Evolutionary conservation across 2,797 vertebrate genomes (phyloP).

Genomic region (Gymnoscopelus braueri): DNA sequence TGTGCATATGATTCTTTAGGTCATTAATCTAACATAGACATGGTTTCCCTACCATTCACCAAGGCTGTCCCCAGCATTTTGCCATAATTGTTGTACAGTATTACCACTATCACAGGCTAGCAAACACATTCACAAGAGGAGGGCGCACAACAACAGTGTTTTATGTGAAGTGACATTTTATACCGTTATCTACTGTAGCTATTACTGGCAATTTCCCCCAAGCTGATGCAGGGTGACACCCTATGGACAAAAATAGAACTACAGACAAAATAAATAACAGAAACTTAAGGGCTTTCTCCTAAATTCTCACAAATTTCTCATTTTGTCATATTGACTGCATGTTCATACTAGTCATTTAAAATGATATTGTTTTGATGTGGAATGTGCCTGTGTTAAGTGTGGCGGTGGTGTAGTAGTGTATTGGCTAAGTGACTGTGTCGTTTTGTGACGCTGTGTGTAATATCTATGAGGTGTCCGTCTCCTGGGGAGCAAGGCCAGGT

Average conservation of each 20-base stretch:
- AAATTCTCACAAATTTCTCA: constrained; percentile 16
- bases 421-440: constrained; percentile 27
- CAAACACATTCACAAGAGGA: constrained; percentile 38
- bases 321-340: constrained; percentile 5
- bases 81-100: constrained; percentile 45
- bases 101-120: constrained; percentile 48
- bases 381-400: constrained; percentile 15
- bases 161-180: constrained; percentile 25
- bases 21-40: constrained; percentile 68
- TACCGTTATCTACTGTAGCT: neutral
- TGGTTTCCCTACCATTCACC: constrained; percentile 50
- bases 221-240: constrained; percentile 39
- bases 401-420: neutral
- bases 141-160: constrained; percentile 22
- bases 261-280: constrained; percentile 9
- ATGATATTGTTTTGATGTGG: constrained; percentile 24
- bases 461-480: constrained; percentile 1
- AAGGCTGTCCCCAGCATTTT: constrained; percentile 40
- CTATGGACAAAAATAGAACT: constrained; percentile 22
- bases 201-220: constrained; percentile 11
- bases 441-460: constrained; percentile 19
- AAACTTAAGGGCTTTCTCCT: neutral
- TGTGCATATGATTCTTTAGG: constrained; percentile 33
- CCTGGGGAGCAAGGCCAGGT: constrained; percentile 33
- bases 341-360: constrained; percentile 10